phyloP scores from a whole-genome alignment of 2,888 invertebrate genomes.

The Polydrusus tereticollis region DNA sequence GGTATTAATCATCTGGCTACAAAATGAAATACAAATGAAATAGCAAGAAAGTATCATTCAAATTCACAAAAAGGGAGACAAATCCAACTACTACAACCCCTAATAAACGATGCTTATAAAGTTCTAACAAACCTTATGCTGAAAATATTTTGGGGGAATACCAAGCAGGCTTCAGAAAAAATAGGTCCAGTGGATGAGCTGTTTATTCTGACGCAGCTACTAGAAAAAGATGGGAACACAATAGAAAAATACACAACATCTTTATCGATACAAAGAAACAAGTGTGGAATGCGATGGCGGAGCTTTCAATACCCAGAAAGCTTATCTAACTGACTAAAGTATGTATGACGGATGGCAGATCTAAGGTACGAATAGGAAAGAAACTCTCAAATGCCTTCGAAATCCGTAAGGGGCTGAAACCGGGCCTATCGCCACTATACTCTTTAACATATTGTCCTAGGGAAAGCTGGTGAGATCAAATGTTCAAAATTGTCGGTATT shows the following conservation, averaged over 20 bases:
- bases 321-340: conserved; percentile 28
- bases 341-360: conserved; percentile 17
- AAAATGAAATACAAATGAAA: too few species aligned
- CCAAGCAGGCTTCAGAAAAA: conserved; percentile 24
- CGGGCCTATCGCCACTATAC: too few species aligned
- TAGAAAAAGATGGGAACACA: conserved; percentile 43
- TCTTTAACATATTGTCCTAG: too few species aligned
- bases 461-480: too few species aligned
- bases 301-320: conserved; percentile 41
- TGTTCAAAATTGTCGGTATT: too few species aligned
- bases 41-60: too few species aligned
- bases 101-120: too few species aligned
- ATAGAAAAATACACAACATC: conserved; percentile 31
- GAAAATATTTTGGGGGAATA: conserved; percentile 13
- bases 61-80: too few species aligned
- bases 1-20: too few species aligned
- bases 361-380: conserved; percentile 21
- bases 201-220: conserved; percentile 28
- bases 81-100: too few species aligned
- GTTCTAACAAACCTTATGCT: neutral
- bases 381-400: neutral
- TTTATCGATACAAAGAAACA: conserved; percentile 39
- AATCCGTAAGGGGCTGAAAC: neutral
- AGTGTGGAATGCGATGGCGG: conserved; percentile 40
- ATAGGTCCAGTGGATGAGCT: conserved; percentile 26